Evolutionary conservation across 2,797 vertebrate species (phyloP).

Genomic region (Pogonophryne albipinna): DNA sequence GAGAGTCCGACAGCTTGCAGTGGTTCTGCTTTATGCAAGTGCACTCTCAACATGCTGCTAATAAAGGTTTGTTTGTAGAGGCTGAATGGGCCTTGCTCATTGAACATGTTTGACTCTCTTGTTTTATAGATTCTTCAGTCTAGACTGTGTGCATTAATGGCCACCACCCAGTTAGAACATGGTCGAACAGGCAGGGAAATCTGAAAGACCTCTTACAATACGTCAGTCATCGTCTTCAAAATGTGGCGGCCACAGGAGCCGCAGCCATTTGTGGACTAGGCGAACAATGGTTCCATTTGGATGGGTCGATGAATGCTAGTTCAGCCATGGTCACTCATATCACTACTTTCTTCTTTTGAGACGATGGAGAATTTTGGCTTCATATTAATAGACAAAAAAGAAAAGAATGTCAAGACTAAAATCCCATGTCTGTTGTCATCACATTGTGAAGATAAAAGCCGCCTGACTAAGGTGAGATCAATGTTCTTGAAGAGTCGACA

Average conservation of each 20-base stretch:
- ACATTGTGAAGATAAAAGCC: constrained; percentile 44
- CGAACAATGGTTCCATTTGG: constrained; percentile 64
- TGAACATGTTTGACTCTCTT: constrained; percentile 25
- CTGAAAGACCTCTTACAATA: constrained; percentile 47
- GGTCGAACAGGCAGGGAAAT: constrained; percentile 40
- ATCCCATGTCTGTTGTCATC: constrained; percentile 19
- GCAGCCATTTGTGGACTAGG: constrained; percentile 19
- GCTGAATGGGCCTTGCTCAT: constrained; percentile 31
- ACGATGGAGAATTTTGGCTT: constrained; percentile 30
- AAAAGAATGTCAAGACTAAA: background rate
- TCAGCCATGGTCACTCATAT: constrained; percentile 27
- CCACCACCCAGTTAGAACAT: constrained; percentile 36
- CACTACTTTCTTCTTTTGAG: constrained; percentile 6
- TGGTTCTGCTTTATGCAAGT: constrained; percentile 3
- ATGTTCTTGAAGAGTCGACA: constrained; percentile 41
- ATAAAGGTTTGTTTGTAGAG: constrained; percentile 17
- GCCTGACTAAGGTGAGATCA: constrained; percentile 35
- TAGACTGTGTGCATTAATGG: constrained; percentile 55
- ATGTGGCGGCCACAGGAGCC: constrained; percentile 35
- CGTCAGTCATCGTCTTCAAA: constrained; percentile 52
- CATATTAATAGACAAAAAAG: constrained; percentile 5
- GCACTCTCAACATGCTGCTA: constrained; percentile 30
- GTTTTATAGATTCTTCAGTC: constrained; percentile 63
- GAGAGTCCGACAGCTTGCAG: constrained; percentile 26
- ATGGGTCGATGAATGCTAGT: constrained; percentile 52